Conservation (phyloP, 2,113 vertebrate genomes). For the Lycocorax pyrrhopterus region DNA sequence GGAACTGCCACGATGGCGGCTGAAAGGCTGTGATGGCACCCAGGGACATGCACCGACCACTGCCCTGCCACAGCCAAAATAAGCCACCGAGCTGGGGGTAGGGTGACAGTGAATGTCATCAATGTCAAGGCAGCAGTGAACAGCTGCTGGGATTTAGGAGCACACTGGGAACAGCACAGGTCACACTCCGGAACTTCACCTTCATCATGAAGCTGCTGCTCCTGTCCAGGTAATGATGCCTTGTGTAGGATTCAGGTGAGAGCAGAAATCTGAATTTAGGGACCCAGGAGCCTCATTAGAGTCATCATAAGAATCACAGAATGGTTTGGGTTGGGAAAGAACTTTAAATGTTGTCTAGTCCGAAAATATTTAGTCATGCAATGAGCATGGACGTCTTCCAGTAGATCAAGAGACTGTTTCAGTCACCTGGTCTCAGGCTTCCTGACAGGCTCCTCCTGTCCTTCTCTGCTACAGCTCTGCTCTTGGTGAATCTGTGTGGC, state of each 20-base stretch:
- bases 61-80: background rate
- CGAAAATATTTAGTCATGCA: background rate
- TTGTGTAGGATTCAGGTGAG: background rate
- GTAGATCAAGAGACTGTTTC: background rate
- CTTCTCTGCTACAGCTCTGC: background rate
- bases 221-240: background rate
- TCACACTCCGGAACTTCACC: background rate
- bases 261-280: background rate
- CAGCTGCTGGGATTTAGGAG: background rate
- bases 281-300: background rate
- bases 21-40: background rate
- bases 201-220: background rate
- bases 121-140: rapidly evolving
- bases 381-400: background rate
- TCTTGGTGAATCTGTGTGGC: rapidly evolving
- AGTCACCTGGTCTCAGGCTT: background rate
- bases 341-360: background rate
- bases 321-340: background rate
- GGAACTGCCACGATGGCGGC: rapidly evolving
- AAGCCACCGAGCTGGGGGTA: rapidly evolving
- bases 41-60: rapidly evolving
- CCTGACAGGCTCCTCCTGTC: background rate
- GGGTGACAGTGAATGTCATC: background rate
- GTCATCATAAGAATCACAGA: background rate
- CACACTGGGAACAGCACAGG: background rate